Conservation (phyloP, 2,113 vertebrate genomes). For the Phrynocephalus versicolor region DNA sequence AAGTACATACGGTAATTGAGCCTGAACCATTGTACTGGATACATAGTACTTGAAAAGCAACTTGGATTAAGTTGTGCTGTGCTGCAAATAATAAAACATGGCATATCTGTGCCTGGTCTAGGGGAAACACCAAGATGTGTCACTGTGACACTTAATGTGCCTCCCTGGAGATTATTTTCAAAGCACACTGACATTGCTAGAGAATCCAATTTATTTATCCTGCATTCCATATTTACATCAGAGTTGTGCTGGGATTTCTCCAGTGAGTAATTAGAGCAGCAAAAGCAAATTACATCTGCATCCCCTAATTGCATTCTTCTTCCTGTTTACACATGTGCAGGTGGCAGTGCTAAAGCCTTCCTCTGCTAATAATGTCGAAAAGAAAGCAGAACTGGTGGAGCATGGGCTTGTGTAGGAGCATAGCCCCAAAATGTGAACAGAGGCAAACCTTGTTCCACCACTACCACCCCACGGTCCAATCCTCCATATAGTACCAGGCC, state of each 20-base stretch:
- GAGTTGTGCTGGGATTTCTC: slow-evolving; percentile 2
- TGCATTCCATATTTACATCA: slow-evolving; percentile 31
- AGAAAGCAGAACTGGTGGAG: neutral
- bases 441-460: too few species aligned
- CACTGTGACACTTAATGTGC: neutral
- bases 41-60: neutral
- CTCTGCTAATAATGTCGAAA: too few species aligned
- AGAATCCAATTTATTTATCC: slow-evolving; percentile 24
- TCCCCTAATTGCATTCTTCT: slow-evolving; percentile 20
- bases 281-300: slow-evolving; percentile 15
- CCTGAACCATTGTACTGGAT: neutral
- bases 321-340: neutral
- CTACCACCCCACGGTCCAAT: too few species aligned
- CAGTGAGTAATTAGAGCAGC: slow-evolving; percentile 16
- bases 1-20: too few species aligned
- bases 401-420: neutral
- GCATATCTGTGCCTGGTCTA: neutral
- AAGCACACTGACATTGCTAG: neutral
- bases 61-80: neutral
- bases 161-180: neutral
- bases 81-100: neutral
- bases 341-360: neutral
- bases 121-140: neutral
- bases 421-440: neutral
- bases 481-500: too few species aligned